These are phyloP conservation scores for Samia ricini DNA, from an alignment of 1,140 invertebrate species.

Conservation along the genomic window DNA sequence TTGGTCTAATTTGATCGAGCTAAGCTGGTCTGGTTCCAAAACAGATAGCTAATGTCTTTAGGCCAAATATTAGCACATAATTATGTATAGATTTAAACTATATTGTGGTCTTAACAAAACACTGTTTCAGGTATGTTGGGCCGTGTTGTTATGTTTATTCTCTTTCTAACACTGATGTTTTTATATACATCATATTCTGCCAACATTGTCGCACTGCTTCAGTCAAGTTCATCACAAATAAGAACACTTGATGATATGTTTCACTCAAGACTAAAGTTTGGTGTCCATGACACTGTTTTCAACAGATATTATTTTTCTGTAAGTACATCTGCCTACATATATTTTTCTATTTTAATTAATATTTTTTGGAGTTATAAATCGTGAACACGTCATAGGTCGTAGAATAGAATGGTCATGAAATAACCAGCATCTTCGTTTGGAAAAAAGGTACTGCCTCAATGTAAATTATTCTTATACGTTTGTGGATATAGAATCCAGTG, in stretches of 20 bases:
- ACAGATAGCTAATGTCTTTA: too few relatives aligned
- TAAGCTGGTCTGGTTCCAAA: too few relatives aligned
- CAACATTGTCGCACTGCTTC: slow-evolving; percentile 82
- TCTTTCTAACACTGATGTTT: slow-evolving; percentile 75
- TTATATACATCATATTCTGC: slow-evolving; percentile 82
- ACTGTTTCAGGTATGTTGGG: slow-evolving; percentile 59
- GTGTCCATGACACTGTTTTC: slow-evolving; percentile 80
- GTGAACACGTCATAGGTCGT: too few relatives aligned
- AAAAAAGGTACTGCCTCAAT: too few relatives aligned
- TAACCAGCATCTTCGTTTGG: too few relatives aligned
- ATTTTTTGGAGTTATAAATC: too few relatives aligned
- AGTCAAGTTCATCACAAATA: slow-evolving; percentile 80
- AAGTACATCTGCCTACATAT: slow-evolving; percentile 18
- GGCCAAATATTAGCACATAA: too few relatives aligned
- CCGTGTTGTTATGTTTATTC: slow-evolving; percentile 73
- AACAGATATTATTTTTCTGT: slow-evolving; percentile 82
- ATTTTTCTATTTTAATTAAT: too few relatives aligned
- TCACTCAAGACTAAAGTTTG: slow-evolving; percentile 79
- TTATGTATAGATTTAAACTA: neutral
- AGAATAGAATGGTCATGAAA: too few relatives aligned
- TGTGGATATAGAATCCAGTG: too few relatives aligned
- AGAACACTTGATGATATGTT: slow-evolving; percentile 79
- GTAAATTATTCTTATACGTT: too few relatives aligned
- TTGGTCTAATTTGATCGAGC: too few relatives aligned
- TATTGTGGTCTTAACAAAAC: neutral